A percentile compares a stretch with the other conserved stretches of the same genome.
Conservation (phyloP, 1,140 invertebrate species). For the Diploscapter pachys region DNA sequence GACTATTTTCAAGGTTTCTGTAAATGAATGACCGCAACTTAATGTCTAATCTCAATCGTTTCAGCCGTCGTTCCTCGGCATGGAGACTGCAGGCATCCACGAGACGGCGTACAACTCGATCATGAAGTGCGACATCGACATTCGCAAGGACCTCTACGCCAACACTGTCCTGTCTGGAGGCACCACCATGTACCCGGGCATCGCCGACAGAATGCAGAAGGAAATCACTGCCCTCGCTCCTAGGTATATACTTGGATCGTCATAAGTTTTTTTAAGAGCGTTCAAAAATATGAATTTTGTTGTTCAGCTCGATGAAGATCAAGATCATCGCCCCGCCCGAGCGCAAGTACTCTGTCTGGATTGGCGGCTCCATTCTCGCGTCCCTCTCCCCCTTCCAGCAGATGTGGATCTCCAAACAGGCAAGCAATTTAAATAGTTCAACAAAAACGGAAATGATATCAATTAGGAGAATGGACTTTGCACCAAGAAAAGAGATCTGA, state of each 20-base stretch:
- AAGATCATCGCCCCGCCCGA: conserved; percentile 67
- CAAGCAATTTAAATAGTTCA: too few relatives aligned
- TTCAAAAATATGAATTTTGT: not conserved
- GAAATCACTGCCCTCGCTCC: conserved; percentile 64
- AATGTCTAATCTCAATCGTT: conserved; percentile 33
- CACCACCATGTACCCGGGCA: conserved; percentile 64
- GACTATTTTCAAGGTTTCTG: too few relatives aligned
- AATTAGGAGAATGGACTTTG: too few relatives aligned
- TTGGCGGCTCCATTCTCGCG: conserved; percentile 66
- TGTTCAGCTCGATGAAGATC: conserved; percentile 65
- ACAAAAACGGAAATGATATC: too few relatives aligned
- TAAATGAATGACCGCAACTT: not conserved
- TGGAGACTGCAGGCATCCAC: conserved; percentile 60
- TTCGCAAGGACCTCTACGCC: conserved; percentile 60
- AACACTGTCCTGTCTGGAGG: conserved; percentile 63
- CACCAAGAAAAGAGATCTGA: too few relatives aligned
- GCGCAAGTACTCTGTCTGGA: conserved; percentile 66
- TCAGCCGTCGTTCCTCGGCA: conserved; percentile 58
- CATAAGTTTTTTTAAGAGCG: too few relatives aligned
- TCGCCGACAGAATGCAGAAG: conserved; percentile 63
- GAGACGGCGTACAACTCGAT: conserved; percentile 59
- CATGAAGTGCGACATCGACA: conserved; percentile 61
- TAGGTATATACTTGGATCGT: conserved; percentile 17
- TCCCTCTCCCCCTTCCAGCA: conserved; percentile 68
- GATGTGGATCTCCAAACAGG: conserved; percentile 67